Base-by-base conservation (phyloP, 2,797 vertebrate species). In the Dendrocincla fuliginosa region DNA sequence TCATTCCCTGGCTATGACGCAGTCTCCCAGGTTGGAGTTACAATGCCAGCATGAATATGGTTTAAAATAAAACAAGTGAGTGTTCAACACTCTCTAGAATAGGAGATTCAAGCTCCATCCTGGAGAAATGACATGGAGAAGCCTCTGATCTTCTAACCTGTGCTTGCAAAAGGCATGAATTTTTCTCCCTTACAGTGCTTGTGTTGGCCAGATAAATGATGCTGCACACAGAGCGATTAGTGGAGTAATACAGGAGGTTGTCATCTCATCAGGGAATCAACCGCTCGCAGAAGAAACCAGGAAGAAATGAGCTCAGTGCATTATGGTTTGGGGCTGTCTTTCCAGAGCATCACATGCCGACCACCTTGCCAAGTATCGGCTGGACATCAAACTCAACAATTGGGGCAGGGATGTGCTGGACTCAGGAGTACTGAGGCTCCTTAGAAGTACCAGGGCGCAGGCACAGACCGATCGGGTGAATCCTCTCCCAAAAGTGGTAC, bases 11-110 rank as follows among this genome's bases (percentile, higher is more conserved):
- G 69, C 76, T 78, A 14, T 96, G 95, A 96, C 4, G 76, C 27
- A 95, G 76, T 13, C 94, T 91, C 82, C 77, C 82, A 94, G 88
- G 84, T 83, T 94, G 96, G 89, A 94, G 80, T 55, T 88, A 94
- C 75, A 95, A 82, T 92, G 84, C 81, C 50, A 22, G 42, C 23
- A 12, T 89, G 85, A 92, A 75, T 69, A 30, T 37, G 47, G 75
- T 87, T 93, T 95, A 88, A 96, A 96, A 95, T 94, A 85, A 94
- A 91, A 52, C 57, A 47, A 70, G 42, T 46, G 53, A 85, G 33
- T 8, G 22, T 84, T 71, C 33, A 63, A 56, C 39, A 3, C 60
- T 70, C 65, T 81, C 79, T 53, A 80, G 39, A 63, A n/a, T 1
- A 46, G 71, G n/a, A 65, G 57, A 59, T 14, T 35, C 16, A 50